Evolutionary conservation across 2,888 invertebrate species (phyloP).

Genomic region (Agrilus biguttatus): DNA sequence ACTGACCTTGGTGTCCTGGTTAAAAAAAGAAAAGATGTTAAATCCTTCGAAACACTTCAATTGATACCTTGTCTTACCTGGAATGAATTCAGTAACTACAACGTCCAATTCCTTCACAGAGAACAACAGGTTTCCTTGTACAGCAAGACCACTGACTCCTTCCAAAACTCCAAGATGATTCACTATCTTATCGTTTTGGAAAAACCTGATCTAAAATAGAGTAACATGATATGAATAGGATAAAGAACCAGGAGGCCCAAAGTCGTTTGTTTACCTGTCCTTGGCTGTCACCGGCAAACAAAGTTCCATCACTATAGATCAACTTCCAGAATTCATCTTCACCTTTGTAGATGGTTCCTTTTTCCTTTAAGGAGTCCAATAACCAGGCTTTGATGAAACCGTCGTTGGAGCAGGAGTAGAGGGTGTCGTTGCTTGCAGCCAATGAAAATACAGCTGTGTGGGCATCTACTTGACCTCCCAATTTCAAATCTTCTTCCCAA

Average conservation of each 20-base stretch:
- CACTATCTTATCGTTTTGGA: conserved; percentile 36
- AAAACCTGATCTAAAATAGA: conserved; percentile 37
- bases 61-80: conserved; percentile 26
- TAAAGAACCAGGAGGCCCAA: background rate
- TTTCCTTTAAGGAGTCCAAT: conserved; percentile 21
- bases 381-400: conserved; percentile 39
- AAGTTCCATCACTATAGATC: conserved; percentile 1
- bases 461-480: conserved; percentile 28
- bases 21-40: conserved; percentile 12
- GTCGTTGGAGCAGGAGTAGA: conserved; percentile 42
- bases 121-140: conserved; percentile 38
- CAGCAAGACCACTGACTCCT: conserved; percentile 46
- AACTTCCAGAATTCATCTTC: conserved; percentile 4
- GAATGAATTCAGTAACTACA: conserved; percentile 40
- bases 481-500: conserved; percentile 24
- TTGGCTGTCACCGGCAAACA: conserved; percentile 4
- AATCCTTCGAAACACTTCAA: background rate
- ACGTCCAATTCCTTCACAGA: conserved; percentile 48
- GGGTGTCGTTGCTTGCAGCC: conserved; percentile 30
- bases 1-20: conserved; percentile 1
- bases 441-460: conserved; percentile 40
- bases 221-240: background rate
- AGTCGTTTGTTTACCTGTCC: conserved; percentile 2
- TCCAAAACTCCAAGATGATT: conserved; percentile 41
- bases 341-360: conserved; percentile 10